phyloP scores from a whole-genome alignment of 2,888 invertebrate genomes.

The Torymus texanus region DNA sequence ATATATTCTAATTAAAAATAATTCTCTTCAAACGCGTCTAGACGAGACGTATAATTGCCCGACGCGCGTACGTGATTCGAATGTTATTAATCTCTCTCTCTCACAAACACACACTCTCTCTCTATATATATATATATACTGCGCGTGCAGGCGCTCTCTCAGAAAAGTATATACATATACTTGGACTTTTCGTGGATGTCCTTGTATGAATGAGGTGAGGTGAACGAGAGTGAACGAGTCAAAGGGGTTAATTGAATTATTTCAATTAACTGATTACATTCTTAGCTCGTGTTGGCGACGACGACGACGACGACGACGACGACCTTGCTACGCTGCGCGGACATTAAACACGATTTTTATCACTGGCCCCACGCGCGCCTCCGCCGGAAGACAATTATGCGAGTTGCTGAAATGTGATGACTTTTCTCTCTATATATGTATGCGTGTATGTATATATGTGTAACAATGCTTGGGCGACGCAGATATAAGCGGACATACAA shows the following conservation, averaged over 20 bases:
- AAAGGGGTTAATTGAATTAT: constrained; percentile 50
- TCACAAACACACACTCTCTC: too few relatives aligned
- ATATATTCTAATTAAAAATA: constrained; percentile 43
- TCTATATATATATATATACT: too few relatives aligned
- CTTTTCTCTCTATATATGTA: not conserved
- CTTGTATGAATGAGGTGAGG: too few relatives aligned
- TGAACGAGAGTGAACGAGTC: not conserved
- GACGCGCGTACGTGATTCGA: constrained; percentile 36
- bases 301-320: not conserved
- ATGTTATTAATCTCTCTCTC: constrained; percentile 30
- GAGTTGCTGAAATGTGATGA: constrained; percentile 21
- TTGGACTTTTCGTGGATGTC: constrained; percentile 26
- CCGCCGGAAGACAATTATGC: constrained; percentile 39
- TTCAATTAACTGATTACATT: constrained; percentile 52
- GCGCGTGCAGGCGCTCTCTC: not conserved
- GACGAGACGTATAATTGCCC: not conserved
- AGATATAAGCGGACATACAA: constrained; percentile 11
- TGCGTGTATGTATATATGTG: not conserved
- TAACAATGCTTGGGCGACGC: constrained; percentile 2
- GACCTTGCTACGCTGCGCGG: constrained; percentile 16
- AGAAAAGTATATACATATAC: constrained; percentile 32
- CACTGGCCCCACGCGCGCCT: not conserved
- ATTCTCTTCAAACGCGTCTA: constrained; percentile 37
- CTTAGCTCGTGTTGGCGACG: not conserved
- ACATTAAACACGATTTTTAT: constrained; percentile 47